phyloP scores from a whole-genome alignment of 2,797 vertebrate species.

The Semaprochilodus insignis region DNA sequence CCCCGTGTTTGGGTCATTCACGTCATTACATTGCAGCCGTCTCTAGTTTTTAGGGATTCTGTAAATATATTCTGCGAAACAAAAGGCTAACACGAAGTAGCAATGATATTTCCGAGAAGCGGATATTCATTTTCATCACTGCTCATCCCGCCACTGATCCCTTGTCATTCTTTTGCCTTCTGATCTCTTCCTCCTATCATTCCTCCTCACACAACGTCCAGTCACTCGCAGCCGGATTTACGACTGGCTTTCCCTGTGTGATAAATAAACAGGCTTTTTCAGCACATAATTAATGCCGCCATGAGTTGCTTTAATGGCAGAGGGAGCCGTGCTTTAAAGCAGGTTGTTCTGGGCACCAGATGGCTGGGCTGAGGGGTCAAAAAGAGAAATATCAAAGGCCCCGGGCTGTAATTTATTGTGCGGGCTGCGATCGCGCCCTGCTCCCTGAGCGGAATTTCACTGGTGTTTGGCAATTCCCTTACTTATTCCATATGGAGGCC shows the following conservation, averaged over 20 bases:
- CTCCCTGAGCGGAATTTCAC: slow-evolving; percentile 36
- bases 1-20: not conserved
- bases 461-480: slow-evolving; percentile 32
- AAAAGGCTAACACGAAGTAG: too few relatives aligned
- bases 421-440: slow-evolving; percentile 40
- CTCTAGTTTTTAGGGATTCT: not conserved
- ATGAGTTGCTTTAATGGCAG: slow-evolving; percentile 22
- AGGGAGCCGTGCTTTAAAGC: slow-evolving; percentile 38
- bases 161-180: slow-evolving; percentile 7
- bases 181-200: slow-evolving; percentile 24
- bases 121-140: not conserved
- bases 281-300: slow-evolving; percentile 38
- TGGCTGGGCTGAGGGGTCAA: slow-evolving; percentile 28
- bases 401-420: slow-evolving; percentile 47
- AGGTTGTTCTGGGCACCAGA: slow-evolving; percentile 52
- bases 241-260: not conserved
- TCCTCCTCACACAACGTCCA: not conserved
- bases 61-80: too few relatives aligned
- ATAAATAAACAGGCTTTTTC: slow-evolving; percentile 21
- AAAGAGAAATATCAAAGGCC: slow-evolving; percentile 49
- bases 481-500: slow-evolving; percentile 26
- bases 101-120: not conserved
- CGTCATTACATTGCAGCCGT: not conserved
- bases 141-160: not conserved
- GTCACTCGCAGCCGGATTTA: slow-evolving; percentile 6